Conservation (phyloP, 2,113 vertebrate species). For the Prietella phreatophila region DNA sequence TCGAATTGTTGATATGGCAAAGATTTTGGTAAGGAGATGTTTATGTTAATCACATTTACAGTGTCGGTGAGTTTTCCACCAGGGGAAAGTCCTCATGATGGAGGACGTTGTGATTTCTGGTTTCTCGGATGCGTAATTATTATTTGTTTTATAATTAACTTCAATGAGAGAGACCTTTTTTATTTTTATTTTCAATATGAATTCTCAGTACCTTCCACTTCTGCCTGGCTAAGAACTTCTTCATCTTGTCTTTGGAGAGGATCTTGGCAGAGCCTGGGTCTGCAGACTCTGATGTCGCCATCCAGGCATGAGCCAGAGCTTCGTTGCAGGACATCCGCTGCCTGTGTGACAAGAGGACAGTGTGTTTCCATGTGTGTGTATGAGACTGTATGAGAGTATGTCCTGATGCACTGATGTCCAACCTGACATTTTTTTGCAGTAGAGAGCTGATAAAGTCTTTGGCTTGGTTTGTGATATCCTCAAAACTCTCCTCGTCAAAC, state of each 20-base stretch:
- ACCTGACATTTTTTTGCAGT: slow-evolving; percentile 78
- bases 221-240: slow-evolving; percentile 76
- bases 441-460: slow-evolving; percentile 81
- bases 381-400: background rate
- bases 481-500: slow-evolving; percentile 82
- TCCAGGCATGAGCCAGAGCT: slow-evolving; percentile 80
- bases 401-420: background rate
- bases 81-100: no score
- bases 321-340: slow-evolving; percentile 69
- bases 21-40: no score
- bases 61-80: no score
- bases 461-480: slow-evolving; percentile 76
- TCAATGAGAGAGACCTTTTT: no score
- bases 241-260: slow-evolving; percentile 83
- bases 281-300: slow-evolving; percentile 64
- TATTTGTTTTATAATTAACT: no score
- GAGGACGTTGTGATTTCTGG: no score
- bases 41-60: no score
- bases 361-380: background rate
- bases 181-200: background rate
- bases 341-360: slow-evolving; percentile 57
- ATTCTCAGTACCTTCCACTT: slow-evolving; percentile 82
- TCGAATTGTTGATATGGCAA: no score
- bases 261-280: slow-evolving; percentile 60
- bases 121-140: no score